Percentiles rank a stretch among this genome's conserved stretches.
Evolutionary conservation across 2,797 vertebrate species (phyloP).

Genomic region (Helostoma temminkii): DNA sequence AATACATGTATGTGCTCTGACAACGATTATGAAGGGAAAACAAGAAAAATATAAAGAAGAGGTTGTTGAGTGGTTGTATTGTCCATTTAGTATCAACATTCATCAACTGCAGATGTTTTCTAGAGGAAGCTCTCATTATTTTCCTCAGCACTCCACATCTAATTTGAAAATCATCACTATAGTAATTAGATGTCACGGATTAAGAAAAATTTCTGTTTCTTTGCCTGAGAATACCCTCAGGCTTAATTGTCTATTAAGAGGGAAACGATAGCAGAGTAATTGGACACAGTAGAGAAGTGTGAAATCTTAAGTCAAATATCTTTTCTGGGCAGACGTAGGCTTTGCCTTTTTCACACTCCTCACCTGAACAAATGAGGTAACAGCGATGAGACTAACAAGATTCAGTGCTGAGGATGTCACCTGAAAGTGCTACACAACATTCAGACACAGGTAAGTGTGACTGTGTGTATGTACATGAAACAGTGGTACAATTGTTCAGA

Average conservation of each 20-base stretch:
- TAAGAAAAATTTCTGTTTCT: background rate
- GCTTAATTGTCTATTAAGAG: slow-evolving; percentile 22
- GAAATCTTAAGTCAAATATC: slow-evolving; percentile 18
- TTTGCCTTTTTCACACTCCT: slow-evolving; percentile 20
- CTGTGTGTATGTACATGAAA: background rate
- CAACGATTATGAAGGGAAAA: too few relatives aligned
- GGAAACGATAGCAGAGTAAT: slow-evolving; percentile 30
- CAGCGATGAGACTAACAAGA: slow-evolving; percentile 5
- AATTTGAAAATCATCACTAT: slow-evolving; percentile 1
- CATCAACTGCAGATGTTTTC: background rate
- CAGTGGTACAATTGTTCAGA: too few relatives aligned
- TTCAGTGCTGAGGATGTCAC: slow-evolving; percentile 15
- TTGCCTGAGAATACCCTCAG: slow-evolving; percentile 14
- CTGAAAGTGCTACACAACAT: slow-evolving; percentile 8
- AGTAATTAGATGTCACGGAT: slow-evolving; percentile 31
- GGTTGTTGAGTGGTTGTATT: too few relatives aligned
- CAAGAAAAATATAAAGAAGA: too few relatives aligned
- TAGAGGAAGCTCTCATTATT: background rate
- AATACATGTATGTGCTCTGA: too few relatives aligned
- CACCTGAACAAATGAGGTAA: slow-evolving; percentile 46
- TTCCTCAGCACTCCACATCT: slow-evolving; percentile 5
- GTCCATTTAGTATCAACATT: too few relatives aligned
- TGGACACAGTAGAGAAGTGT: slow-evolving; percentile 20
- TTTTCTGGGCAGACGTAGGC: slow-evolving; percentile 20
- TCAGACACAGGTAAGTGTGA: background rate